Evolutionary conservation across 2,113 vertebrate genomes (phyloP).

Genomic region (Psophia crepitans): DNA sequence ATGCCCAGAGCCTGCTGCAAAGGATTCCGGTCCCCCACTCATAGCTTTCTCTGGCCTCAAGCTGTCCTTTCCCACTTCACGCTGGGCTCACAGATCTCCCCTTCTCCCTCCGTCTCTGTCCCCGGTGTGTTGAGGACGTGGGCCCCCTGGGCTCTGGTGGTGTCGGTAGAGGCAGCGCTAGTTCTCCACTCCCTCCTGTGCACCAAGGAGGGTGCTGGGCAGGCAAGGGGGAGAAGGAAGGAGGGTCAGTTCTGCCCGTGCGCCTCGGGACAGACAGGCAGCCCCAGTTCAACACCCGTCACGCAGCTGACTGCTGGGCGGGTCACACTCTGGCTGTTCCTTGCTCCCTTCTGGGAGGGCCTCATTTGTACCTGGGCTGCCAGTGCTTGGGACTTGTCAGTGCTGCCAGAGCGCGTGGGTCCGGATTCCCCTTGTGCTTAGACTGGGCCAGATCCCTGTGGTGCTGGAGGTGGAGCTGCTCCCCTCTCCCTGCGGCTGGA

Average conservation of each 20-base stretch:
- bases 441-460: not conserved
- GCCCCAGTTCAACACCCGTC: not conserved
- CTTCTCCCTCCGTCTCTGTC: not conserved
- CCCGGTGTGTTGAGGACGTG: not conserved
- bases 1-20: conserved; percentile 1
- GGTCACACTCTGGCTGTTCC: not conserved
- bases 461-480: not conserved
- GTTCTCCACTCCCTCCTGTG: not conserved
- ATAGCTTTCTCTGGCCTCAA: conserved; percentile 38
- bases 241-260: not conserved
- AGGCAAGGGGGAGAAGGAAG: not conserved
- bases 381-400: not conserved
- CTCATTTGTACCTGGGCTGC: not conserved
- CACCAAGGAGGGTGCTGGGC: not conserved
- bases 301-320: not conserved
- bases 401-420: not conserved
- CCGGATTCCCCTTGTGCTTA: not conserved
- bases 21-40: not conserved
- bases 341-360: not conserved
- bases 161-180: not conserved
- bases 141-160: not conserved
- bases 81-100: not conserved
- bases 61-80: not conserved
- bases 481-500: not conserved
- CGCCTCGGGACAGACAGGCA: not conserved